These are phyloP conservation scores for Ormyrus labotus DNA, from an alignment of 2,888 invertebrate species.

Conservation along the genomic window DNA sequence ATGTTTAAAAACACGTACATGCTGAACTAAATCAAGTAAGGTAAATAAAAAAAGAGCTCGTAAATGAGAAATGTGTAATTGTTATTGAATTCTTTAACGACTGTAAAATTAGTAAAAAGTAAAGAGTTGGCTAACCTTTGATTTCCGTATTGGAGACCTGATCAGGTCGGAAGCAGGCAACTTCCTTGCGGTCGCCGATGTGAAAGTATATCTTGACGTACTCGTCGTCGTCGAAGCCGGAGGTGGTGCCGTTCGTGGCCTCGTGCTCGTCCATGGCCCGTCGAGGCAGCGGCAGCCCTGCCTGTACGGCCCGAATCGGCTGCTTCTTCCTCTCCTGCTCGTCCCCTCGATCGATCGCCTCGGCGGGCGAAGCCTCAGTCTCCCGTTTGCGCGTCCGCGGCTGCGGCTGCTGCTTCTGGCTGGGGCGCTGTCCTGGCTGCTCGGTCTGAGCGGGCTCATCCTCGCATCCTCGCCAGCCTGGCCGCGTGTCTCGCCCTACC, in stretches of 20 bases:
- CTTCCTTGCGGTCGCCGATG: conserved; percentile 70
- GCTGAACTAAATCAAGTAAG: too few relatives aligned
- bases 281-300: background rate
- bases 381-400: too few relatives aligned
- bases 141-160: conserved; percentile 72
- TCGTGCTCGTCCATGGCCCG: conserved; percentile 73
- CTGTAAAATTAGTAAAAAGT: too few relatives aligned
- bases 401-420: background rate
- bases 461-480: conserved; percentile 73
- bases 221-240: conserved; percentile 66
- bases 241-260: conserved; percentile 70
- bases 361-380: too few relatives aligned
- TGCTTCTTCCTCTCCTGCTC: background rate
- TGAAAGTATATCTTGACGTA: conserved; percentile 70
- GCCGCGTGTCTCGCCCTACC: conserved; percentile 16
- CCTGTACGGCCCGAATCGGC: background rate
- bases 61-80: too few relatives aligned
- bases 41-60: too few relatives aligned
- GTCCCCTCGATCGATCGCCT: background rate
- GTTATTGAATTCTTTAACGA: too few relatives aligned
- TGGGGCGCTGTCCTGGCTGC: background rate
- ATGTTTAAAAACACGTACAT: too few relatives aligned
- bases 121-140: conserved; percentile 62
- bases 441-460: conserved; percentile 70
- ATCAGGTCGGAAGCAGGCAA: conserved; percentile 70